Base-by-base conservation (phyloP, 2,888 invertebrate species). In the Belgica antarctica region DNA sequence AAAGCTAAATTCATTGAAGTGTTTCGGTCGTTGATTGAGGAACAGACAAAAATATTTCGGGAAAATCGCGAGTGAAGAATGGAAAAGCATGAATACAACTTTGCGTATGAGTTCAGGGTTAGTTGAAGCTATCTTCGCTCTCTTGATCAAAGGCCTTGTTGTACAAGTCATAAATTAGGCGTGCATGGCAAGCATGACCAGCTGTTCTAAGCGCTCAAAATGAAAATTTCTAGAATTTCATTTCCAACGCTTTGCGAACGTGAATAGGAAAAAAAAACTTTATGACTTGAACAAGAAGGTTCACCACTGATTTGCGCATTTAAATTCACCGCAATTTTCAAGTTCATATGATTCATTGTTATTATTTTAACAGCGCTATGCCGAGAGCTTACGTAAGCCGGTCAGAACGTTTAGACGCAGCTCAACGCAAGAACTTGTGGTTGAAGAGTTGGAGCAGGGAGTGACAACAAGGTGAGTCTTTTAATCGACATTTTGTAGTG, bases 41-140 rank as follows among this genome's bases (percentile, higher is more conserved):
- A 41, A 41, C n/a, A 41, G 31, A 31, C 4, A 10, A 31, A 31
- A 41, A 27, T 10, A 17, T 62, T 62, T 19, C 34, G 22, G n/a
- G 19, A 31, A 19, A 17, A 36, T 52, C 19, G 24, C 57, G 36
- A 17, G 19, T 66, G 12, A 62, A 62, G 5, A 36, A 70, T 70
- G 70, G 70, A 70, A 28, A 59, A 41, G 27, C 34, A 84, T 78
- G 85, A 86, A 76, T 86, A 86, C 80, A 83, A 86, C 80, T 86
- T 86, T 81, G 83, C 84, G 73, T 86, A 83, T 79, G 86, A 86
- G 80, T 85, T 86, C 81, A 83, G 84, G 86, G 86, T 86, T 81
- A 78, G 83, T 82, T 62, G 10, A 1, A 36, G 5, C 5, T 8
- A 12, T 4, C 41, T 17, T 46, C 8, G 19, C 17, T 28, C 28